Percentiles rank a stretch among this genome's conserved stretches.
These are phyloP conservation scores for Genyomyrus donnyi DNA, from an alignment of 2,113 vertebrate species.

Conservation along the genomic window DNA sequence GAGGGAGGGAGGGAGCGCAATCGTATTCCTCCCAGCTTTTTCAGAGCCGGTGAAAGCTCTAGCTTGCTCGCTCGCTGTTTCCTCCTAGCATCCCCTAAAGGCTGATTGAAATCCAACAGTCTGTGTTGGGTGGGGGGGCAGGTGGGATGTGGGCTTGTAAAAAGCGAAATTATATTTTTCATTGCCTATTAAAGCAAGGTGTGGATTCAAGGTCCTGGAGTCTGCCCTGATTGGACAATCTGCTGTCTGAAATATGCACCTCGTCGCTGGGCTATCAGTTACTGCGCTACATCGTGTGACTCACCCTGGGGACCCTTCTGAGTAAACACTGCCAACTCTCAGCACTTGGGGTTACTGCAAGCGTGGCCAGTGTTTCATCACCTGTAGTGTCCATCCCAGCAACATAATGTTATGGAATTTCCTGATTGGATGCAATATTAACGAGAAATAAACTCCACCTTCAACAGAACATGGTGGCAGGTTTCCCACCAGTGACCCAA, in stretches of 20 bases:
- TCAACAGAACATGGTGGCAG: not conserved
- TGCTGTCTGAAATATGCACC: slow-evolving; percentile 41
- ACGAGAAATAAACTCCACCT: not conserved
- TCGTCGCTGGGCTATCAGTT: slow-evolving; percentile 9
- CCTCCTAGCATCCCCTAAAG: slow-evolving; percentile 44
- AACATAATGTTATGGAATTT: not conserved
- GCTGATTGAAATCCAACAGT: slow-evolving; percentile 40
- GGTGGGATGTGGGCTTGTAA: not conserved
- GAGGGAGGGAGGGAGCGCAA: not conserved
- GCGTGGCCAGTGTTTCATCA: not conserved
- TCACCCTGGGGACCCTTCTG: slow-evolving; percentile 3
- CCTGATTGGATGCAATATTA: not conserved
- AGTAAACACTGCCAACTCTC: not conserved
- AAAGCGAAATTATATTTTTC: slow-evolving; percentile 44
- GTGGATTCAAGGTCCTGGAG: slow-evolving; percentile 31
- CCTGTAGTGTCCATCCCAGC: not conserved
- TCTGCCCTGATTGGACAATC: slow-evolving; percentile 36
- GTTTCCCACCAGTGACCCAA: not conserved
- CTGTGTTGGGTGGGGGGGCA: slow-evolving; percentile 26
- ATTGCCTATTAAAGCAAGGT: slow-evolving; percentile 44
- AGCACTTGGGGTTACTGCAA: not conserved
- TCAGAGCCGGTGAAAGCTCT: not conserved
- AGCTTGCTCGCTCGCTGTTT: not conserved
- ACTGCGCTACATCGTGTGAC: not conserved
- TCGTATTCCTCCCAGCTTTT: not conserved